These are phyloP conservation scores for Rhea pennata DNA, from an alignment of 2,113 vertebrate species.

Conservation along the genomic window DNA sequence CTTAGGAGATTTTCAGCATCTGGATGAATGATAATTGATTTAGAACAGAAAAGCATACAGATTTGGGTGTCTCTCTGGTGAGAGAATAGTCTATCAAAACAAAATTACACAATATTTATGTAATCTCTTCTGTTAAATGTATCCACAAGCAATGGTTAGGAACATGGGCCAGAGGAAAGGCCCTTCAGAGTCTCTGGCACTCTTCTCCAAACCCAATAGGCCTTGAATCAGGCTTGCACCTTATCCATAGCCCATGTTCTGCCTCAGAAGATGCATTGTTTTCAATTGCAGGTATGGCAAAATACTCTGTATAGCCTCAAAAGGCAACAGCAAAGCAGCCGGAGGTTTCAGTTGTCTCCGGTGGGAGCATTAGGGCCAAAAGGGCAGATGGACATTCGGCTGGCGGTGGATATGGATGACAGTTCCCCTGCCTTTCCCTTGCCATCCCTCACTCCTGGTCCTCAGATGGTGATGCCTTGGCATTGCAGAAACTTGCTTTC, in stretches of 20 bases:
- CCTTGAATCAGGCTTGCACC: background rate
- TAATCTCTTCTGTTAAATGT: background rate
- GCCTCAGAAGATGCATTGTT: background rate
- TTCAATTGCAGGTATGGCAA: background rate
- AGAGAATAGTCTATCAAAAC: background rate
- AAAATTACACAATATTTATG: background rate
- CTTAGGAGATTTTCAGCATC: background rate
- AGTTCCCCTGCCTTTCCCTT: background rate
- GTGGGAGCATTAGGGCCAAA: background rate
- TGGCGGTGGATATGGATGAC: no score
- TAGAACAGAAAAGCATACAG: background rate
- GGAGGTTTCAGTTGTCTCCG: accelerated
- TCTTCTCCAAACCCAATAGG: background rate
- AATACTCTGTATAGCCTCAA: background rate
- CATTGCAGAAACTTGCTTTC: background rate
- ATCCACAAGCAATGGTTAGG: background rate
- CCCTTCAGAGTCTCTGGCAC: background rate
- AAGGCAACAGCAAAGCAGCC: background rate
- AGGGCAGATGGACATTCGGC: background rate
- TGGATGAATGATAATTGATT: background rate
- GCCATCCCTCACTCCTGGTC: background rate
- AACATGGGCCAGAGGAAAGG: background rate
- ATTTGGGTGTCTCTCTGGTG: background rate
- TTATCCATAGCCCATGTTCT: background rate
- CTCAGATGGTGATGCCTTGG: background rate